Evolutionary conservation across 2,113 vertebrate species (phyloP).

Genomic region (Aix galericulata): DNA sequence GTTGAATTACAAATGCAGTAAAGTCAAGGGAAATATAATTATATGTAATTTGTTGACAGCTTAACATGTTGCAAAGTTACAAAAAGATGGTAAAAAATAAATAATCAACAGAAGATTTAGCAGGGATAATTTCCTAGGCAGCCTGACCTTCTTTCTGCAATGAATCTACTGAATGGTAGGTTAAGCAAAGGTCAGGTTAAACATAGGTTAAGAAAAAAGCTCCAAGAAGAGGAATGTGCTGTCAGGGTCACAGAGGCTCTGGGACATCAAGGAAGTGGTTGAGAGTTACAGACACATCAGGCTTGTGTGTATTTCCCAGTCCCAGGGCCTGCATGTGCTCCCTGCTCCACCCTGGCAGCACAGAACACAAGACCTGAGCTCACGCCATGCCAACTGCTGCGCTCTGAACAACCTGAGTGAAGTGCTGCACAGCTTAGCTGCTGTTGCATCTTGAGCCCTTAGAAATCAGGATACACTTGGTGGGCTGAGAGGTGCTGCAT

Average conservation of each 20-base stretch:
- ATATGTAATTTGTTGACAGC: not conserved
- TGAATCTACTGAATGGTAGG: constrained; percentile 36
- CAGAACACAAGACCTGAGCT: rapidly evolving
- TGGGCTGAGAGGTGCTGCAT: not conserved
- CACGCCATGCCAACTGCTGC: not conserved
- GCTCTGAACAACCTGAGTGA: not conserved
- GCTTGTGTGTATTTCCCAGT: not conserved
- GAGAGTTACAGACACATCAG: not conserved
- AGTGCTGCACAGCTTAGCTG: not conserved
- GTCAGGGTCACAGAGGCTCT: not conserved
- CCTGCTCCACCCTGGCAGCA: not conserved
- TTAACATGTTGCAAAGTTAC: not conserved
- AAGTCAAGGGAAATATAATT: not conserved
- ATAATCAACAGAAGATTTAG: not conserved
- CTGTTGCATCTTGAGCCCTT: not conserved
- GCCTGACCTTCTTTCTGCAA: not conserved
- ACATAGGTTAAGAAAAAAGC: constrained; percentile 33
- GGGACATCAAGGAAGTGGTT: not conserved
- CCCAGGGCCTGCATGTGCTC: not conserved
- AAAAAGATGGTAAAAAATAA: not conserved
- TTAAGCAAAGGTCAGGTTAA: constrained; percentile 65
- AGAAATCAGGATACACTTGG: not conserved
- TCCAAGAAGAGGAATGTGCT: constrained; percentile 29
- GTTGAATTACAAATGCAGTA: not conserved
- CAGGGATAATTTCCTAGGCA: constrained; percentile 35